Conservation (phyloP, 2,797 vertebrate genomes). For the Microctenopoma lineatum region DNA sequence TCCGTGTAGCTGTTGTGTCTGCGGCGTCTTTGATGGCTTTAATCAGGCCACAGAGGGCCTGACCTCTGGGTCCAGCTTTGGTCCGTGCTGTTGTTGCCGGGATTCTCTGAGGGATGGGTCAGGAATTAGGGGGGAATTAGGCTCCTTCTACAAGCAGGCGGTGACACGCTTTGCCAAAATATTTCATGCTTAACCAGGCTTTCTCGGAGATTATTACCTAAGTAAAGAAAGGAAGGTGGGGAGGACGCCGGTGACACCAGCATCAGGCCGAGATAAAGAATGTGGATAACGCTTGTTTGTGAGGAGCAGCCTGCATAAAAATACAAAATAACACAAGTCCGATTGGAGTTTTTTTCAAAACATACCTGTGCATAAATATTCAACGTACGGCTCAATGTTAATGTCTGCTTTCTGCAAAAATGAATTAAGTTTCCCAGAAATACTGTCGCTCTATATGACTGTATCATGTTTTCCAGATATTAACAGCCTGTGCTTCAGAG, state of each 20-base stretch:
- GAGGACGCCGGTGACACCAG: slow-evolving; percentile 38
- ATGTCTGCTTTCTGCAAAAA: not conserved
- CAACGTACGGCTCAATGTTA: too few species aligned
- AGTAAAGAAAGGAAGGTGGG: not conserved
- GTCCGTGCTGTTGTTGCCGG: slow-evolving; percentile 41
- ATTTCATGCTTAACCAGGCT: slow-evolving; percentile 54
- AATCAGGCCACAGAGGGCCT: slow-evolving; percentile 47
- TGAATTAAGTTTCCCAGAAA: too few species aligned
- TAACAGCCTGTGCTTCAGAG: too few species aligned
- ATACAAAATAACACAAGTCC: slow-evolving; percentile 52
- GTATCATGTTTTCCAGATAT: too few species aligned
- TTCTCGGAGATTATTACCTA: slow-evolving; percentile 40
- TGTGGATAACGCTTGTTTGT: slow-evolving; percentile 70
- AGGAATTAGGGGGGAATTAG: slow-evolving; percentile 50
- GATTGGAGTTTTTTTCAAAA: slow-evolving; percentile 12
- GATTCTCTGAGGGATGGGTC: slow-evolving; percentile 39
- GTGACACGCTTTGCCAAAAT: slow-evolving; percentile 47
- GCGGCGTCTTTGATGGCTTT: slow-evolving; percentile 41
- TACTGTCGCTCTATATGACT: too few species aligned
- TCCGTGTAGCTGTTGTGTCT: slow-evolving; percentile 33
- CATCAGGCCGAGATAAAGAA: slow-evolving; percentile 65
- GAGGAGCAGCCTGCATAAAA: slow-evolving; percentile 50
- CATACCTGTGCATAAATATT: too few species aligned
- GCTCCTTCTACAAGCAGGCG: slow-evolving; percentile 26
- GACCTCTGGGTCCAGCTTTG: slow-evolving; percentile 59